Conservation (phyloP, 2,113 vertebrate species). For the Butastur rufipennis region DNA sequence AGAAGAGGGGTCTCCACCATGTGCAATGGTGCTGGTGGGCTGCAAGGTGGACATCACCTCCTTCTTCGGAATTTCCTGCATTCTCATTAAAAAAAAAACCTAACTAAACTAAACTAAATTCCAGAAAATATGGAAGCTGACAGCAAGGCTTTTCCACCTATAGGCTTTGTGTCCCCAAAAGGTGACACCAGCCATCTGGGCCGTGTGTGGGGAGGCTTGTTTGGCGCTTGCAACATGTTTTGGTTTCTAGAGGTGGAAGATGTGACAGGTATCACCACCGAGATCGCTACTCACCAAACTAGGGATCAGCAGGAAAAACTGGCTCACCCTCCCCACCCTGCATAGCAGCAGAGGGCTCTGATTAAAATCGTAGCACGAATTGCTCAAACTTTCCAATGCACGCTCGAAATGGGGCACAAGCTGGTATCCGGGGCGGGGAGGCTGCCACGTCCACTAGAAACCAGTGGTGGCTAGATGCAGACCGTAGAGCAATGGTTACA, state of each 20-base stretch:
- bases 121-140: neutral
- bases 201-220: neutral
- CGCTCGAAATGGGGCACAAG: rapidly evolving
- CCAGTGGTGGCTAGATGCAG: neutral
- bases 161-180: neutral
- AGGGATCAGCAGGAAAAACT: neutral
- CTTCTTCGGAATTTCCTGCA: neutral
- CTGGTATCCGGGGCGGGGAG: rapidly evolving
- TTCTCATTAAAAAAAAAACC: neutral
- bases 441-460: neutral
- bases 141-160: neutral
- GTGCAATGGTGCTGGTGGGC: neutral
- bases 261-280: neutral
- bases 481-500: rapidly evolving
- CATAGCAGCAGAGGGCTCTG: neutral
- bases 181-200: neutral
- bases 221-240: neutral
- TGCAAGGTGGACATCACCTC: neutral
- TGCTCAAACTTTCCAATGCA: slow-evolving; percentile 38
- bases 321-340: neutral
- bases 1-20: neutral
- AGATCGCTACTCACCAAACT: rapidly evolving
- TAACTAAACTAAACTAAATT: neutral
- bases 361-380: neutral
- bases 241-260: neutral